These are phyloP conservation scores for Mythimna ferrago DNA, from an alignment of 2,888 invertebrate species.

Conservation along the genomic window DNA sequence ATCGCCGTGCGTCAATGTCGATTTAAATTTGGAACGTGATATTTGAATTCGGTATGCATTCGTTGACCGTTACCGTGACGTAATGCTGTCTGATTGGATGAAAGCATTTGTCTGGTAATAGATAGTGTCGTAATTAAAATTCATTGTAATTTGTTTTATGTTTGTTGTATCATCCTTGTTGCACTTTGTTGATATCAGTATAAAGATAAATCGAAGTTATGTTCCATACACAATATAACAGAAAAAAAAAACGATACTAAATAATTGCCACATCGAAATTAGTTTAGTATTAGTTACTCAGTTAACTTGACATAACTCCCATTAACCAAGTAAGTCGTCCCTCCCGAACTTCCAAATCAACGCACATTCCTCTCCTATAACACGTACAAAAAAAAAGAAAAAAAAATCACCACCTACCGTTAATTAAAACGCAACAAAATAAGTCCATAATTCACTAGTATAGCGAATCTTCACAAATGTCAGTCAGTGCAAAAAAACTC, in stretches of 20 bases:
- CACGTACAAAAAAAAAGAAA: not conserved
- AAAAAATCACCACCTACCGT: constrained; percentile 8
- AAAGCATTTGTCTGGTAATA: constrained; percentile 34
- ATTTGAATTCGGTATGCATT: constrained; percentile 69
- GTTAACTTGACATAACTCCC: not conserved
- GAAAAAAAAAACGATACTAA: not conserved
- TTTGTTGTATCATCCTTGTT: not conserved
- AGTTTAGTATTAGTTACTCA: not conserved
- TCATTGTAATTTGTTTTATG: not conserved
- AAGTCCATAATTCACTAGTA: constrained; percentile 50
- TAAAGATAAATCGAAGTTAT: not conserved
- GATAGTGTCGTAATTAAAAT: constrained; percentile 7
- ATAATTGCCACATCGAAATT: not conserved
- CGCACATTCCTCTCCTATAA: not conserved
- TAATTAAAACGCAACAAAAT: constrained; percentile 59
- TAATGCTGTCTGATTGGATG: constrained; percentile 53
- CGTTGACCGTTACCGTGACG: constrained; percentile 63
- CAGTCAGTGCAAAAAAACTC: constrained; percentile 56
- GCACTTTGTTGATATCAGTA: not conserved
- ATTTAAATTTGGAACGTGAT: constrained; percentile 67
- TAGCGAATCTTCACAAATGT: constrained; percentile 57
- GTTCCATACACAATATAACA: not conserved
- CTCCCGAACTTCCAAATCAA: not conserved
- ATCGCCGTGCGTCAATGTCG: constrained; percentile 61
- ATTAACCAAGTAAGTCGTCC: not conserved